Evolutionary conservation across 92 coral and sea anemone genomes (phyloP).

Genomic region (Scolanthus callimorphus): DNA sequence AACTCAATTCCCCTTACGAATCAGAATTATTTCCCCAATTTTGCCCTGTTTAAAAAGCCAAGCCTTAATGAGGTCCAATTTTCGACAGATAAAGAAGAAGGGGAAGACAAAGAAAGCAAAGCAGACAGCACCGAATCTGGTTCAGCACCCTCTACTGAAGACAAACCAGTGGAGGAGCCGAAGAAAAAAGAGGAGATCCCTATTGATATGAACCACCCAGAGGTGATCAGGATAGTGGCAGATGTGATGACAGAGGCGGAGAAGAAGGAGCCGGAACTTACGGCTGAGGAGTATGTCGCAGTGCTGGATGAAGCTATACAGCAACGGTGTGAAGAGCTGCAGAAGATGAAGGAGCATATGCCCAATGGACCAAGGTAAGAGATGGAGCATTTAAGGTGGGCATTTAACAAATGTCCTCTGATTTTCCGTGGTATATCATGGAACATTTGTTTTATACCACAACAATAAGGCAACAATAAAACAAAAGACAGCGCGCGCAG

Average conservation of each 20-base stretch:
- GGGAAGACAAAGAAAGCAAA: conserved; percentile 13
- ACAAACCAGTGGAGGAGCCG: conserved; percentile 5
- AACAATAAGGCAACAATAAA: too few relatives aligned
- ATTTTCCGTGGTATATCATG: too few relatives aligned
- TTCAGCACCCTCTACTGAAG: conserved; percentile 3
- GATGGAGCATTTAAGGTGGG: too few relatives aligned
- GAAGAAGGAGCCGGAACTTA: conserved; percentile 76
- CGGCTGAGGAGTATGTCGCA: conserved; percentile 90
- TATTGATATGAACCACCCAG: conserved; percentile 87
- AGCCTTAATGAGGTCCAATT: too few relatives aligned
- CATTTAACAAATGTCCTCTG: too few relatives aligned
- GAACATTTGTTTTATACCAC: too few relatives aligned
- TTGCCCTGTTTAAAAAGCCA: too few relatives aligned
- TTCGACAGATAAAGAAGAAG: conserved; percentile 32
- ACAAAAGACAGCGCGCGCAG: too few relatives aligned
- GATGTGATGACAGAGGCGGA: conserved; percentile 83
- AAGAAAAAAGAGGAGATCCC: conserved; percentile 40
- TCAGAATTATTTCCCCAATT: too few relatives aligned
- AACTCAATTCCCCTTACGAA: too few relatives aligned
- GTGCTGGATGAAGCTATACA: conserved; percentile 90
- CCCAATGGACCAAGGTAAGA: conserved; percentile 86
- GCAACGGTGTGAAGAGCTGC: conserved; percentile 71
- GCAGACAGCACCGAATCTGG: conserved; percentile 10
- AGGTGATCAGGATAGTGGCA: conserved; percentile 73
- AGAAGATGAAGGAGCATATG: conserved; percentile 20